Evolutionary conservation across 1,140 invertebrate species (phyloP), one percentile per base, ranked within the genome.

Genomic region (Platyura marginata): DNA sequence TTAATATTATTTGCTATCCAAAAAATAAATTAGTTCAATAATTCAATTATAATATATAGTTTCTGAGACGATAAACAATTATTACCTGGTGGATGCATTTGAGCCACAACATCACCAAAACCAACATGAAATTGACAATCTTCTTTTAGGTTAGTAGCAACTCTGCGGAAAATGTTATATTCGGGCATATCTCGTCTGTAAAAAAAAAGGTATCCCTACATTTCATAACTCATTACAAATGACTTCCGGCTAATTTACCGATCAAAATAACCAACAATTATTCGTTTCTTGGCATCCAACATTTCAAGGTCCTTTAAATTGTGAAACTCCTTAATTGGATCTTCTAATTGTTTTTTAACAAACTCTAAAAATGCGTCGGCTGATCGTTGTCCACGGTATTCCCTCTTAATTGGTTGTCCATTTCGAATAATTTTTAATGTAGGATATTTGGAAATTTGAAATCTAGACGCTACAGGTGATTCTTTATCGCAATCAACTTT

Each of bases 401-500:
- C 96, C 53, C 82, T 77, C 64, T 98, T 99, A 1, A 81, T 74
- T 8, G 88, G 73, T 53, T 92, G 75, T 1, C 95, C 95, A 75
- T 94, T 94, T 22, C 88, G 73, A 53, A 98, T 85, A 16, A 98
- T 64, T 67, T 99, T 99, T 25, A 99, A 63, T 13, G 96, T 98
- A 19, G 96, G 96, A 68, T 98, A 99, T 69, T 99, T 99, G 13
- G 78, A 85, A 36, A 98, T 95, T 53, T 96, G 88, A 65, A 93
- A 98, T 49, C 85, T 74, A 9, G 78, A 76, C 8, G 92, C 86
- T 40, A 98, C 70, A 40, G 72, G 66, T 51, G 71, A 76, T 68
- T 98, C 84, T 54, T 70, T 72, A 62, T 98, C 95, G 70, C 93
- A 96, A 61, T 99, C 92, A 5, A 98, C 88, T 73, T 94, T 94